Conservation (phyloP, 1,140 invertebrate genomes). For the Thaumetopoea pityocampa region DNA sequence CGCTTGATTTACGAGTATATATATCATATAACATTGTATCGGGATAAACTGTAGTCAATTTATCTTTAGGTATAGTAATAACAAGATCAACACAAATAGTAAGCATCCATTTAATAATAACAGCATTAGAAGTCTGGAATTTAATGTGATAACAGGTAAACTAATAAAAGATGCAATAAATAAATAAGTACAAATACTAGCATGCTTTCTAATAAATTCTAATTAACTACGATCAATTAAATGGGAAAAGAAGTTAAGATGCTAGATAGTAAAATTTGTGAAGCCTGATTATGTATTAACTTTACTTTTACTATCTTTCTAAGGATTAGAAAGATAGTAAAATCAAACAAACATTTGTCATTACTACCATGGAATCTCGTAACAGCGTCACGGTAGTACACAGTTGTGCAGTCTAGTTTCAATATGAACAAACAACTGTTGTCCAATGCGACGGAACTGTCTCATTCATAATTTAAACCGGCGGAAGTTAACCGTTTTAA, state of each 20-base stretch:
- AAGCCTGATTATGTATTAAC: too few relatives aligned
- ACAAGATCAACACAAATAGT: slow-evolving; percentile 6
- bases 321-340: background rate
- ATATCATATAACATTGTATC: slow-evolving; percentile 46
- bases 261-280: too few relatives aligned
- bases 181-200: too few relatives aligned
- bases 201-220: too few relatives aligned
- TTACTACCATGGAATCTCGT: slow-evolving; percentile 40
- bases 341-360: slow-evolving; percentile 29
- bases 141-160: too few relatives aligned
- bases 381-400: slow-evolving; percentile 49
- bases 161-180: too few relatives aligned
- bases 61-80: slow-evolving; percentile 15
- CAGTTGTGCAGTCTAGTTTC: slow-evolving; percentile 16
- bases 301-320: too few relatives aligned
- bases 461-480: slow-evolving; percentile 27
- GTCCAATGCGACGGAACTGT: slow-evolving; percentile 24
- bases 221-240: too few relatives aligned
- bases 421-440: slow-evolving; percentile 29
- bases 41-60: slow-evolving; percentile 33
- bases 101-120: slow-evolving; percentile 6
- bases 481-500: slow-evolving; percentile 28
- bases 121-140: too few relatives aligned
- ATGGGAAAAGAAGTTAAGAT: too few relatives aligned
- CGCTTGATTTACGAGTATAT: slow-evolving; percentile 61